Percentiles rank a stretch among this genome's conserved stretches.
Evolutionary conservation across 2,797 vertebrate genomes (phyloP).

Genomic region (Aeoliscus strigatus): DNA sequence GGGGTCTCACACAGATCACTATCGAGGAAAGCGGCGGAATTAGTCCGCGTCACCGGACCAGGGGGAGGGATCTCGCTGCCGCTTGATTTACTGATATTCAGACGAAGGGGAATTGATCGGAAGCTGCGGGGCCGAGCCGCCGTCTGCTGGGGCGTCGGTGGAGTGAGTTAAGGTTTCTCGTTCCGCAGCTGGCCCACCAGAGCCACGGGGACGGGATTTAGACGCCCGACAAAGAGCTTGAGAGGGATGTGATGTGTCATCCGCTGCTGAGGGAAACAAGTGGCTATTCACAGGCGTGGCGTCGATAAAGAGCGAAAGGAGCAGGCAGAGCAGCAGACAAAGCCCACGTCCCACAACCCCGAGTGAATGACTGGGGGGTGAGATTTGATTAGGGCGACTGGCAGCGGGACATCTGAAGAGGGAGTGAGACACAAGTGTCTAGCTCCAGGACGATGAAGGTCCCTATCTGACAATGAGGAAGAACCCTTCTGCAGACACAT

Average conservation of each 20-base stretch:
- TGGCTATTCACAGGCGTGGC: slow-evolving; percentile 57
- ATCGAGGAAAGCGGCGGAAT: slow-evolving; percentile 66
- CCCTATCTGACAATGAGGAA: no score
- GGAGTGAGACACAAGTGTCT: slow-evolving; percentile 38
- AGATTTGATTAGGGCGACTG: slow-evolving; percentile 61
- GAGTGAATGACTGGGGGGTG: slow-evolving; percentile 56
- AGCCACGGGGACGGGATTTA: slow-evolving; percentile 61
- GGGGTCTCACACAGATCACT: slow-evolving; percentile 69
- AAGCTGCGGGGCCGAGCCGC: slow-evolving; percentile 35
- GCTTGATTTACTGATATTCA: slow-evolving; percentile 73
- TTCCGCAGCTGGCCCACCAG: slow-evolving; percentile 37
- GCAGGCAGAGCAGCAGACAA: slow-evolving; percentile 56
- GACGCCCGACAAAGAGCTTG: slow-evolving; percentile 63
- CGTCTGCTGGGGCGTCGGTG: slow-evolving; percentile 49
- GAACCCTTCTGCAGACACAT: no score
- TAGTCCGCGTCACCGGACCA: slow-evolving; percentile 50
- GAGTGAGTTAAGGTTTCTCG: slow-evolving; percentile 61
- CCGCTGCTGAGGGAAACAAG: slow-evolving; percentile 61
- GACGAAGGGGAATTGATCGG: slow-evolving; percentile 66
- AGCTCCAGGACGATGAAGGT: no score
- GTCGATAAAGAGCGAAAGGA: slow-evolving; percentile 64
- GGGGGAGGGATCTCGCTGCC: slow-evolving; percentile 48
- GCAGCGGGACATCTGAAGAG: slow-evolving; percentile 49
- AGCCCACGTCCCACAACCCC: slow-evolving; percentile 48
- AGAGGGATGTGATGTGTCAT: slow-evolving; percentile 69